Percentiles rank a stretch among this genome's conserved stretches.
phyloP scores from a whole-genome alignment of 2,888 invertebrate genomes.

The Leistus spinibarbis region DNA sequence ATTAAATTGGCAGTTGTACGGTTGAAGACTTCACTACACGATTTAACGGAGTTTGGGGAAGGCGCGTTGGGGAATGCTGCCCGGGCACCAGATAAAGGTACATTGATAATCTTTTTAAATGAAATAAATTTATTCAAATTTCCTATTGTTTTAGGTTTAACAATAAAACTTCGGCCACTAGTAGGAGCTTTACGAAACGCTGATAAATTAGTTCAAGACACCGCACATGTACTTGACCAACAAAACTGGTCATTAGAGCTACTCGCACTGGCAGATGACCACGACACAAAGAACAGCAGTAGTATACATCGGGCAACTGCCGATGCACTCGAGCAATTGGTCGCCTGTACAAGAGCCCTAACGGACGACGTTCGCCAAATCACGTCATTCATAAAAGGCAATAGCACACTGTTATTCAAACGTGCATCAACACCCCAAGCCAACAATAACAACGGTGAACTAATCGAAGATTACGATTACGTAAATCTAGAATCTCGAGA shows the following conservation, averaged over 20 bases:
- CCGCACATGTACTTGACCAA: conserved; percentile 74
- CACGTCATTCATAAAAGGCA: conserved; percentile 89
- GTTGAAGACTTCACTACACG: conserved; percentile 80
- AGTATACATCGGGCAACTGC: conserved; percentile 60
- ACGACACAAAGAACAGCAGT: conserved; percentile 57
- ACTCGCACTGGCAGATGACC: conserved; percentile 55
- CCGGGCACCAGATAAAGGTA: conserved; percentile 79
- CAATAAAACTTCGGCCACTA: conserved; percentile 75
- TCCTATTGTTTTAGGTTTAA: conserved; percentile 59
- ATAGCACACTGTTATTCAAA: conserved; percentile 80
- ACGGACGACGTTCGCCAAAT: conserved; percentile 89
- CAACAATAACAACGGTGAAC: conserved; percentile 61
- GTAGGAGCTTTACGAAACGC: conserved; percentile 81
- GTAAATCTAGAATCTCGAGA: conserved; percentile 83
- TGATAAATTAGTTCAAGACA: conserved; percentile 78
- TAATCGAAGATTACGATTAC: conserved; percentile 89
- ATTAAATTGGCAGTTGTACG: conserved; percentile 80
- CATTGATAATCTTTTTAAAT: conserved; percentile 40
- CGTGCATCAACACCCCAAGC: conserved; percentile 56
- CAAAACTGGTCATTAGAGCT: conserved; percentile 79
- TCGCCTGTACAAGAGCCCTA: conserved; percentile 84
- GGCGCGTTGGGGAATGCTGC: conserved; percentile 87
- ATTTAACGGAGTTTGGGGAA: conserved; percentile 87
- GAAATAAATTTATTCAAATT: conserved; percentile 13
- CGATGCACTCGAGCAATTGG: conserved; percentile 87